phyloP scores from a whole-genome alignment of 2,113 vertebrate species.

The Siniperca knerii region DNA sequence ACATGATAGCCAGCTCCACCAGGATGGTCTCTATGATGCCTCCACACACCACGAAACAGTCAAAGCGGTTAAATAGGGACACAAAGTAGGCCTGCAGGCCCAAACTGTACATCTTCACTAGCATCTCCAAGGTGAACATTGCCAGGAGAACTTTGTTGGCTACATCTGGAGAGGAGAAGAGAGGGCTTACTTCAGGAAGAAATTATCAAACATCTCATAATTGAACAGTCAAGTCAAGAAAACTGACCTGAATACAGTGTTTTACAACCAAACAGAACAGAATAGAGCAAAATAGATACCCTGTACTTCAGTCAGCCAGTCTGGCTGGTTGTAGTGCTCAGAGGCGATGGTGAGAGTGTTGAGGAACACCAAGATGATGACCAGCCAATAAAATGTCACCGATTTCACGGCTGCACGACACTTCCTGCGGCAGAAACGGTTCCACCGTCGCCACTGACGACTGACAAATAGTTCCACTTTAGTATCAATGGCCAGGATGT shows the following conservation, averaged over 20 bases:
- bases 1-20: slow-evolving; percentile 97
- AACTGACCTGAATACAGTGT: neutral
- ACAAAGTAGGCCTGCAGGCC: slow-evolving; percentile 98
- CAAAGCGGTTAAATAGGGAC: slow-evolving; percentile 98
- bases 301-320: slow-evolving; percentile 96
- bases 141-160: slow-evolving; percentile 98
- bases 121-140: slow-evolving; percentile 98
- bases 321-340: slow-evolving; percentile 96
- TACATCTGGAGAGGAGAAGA: slow-evolving; percentile 84
- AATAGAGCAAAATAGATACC: slow-evolving; percentile 78
- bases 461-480: slow-evolving; percentile 73
- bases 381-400: slow-evolving; percentile 97
- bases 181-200: neutral
- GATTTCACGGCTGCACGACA: slow-evolving; percentile 97
- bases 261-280: neutral
- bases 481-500: neutral
- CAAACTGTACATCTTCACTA: slow-evolving; percentile 99
- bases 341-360: slow-evolving; percentile 99
- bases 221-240: neutral
- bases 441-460: slow-evolving; percentile 98
- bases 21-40: slow-evolving; percentile 97
- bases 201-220: neutral
- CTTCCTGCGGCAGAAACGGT: slow-evolving; percentile 94
- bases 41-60: slow-evolving; percentile 98
- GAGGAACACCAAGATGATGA: slow-evolving; percentile 98